Conservation (phyloP, 2,113 vertebrate species). For the Vulpes vulpes region DNA sequence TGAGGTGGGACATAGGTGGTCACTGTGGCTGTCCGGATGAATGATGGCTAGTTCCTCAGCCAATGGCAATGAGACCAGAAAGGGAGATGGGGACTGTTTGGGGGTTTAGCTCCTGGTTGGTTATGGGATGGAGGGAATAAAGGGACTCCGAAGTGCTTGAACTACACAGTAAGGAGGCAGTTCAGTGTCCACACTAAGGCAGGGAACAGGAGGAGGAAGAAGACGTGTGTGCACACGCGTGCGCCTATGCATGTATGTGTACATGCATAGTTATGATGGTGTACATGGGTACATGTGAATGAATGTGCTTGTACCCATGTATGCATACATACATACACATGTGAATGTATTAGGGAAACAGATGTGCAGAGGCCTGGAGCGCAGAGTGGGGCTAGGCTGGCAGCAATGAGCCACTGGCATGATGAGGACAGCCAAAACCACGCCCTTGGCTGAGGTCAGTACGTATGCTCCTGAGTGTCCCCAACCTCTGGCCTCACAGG, state of each 20-base stretch:
- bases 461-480: neutral
- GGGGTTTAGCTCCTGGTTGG: neutral
- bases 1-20: neutral
- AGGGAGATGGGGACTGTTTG: neutral
- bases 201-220: neutral
- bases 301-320: neutral
- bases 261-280: neutral
- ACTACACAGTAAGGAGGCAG: neutral
- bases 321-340: no score
- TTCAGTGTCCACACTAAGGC: neutral
- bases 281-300: neutral
- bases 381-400: neutral
- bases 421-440: neutral
- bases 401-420: neutral
- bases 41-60: neutral
- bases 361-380: neutral
- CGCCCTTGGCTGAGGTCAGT: accelerated
- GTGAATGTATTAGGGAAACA: neutral
- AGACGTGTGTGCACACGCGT: neutral
- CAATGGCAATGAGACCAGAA: accelerated
- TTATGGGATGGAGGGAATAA: neutral
- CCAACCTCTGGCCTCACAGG: neutral
- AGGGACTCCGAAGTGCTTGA: neutral
- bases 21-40: neutral
- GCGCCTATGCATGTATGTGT: neutral